Evolutionary conservation across 2,888 invertebrate genomes (phyloP), one percentile per base, ranked within the genome.

Genomic region (Noctua comes): DNA sequence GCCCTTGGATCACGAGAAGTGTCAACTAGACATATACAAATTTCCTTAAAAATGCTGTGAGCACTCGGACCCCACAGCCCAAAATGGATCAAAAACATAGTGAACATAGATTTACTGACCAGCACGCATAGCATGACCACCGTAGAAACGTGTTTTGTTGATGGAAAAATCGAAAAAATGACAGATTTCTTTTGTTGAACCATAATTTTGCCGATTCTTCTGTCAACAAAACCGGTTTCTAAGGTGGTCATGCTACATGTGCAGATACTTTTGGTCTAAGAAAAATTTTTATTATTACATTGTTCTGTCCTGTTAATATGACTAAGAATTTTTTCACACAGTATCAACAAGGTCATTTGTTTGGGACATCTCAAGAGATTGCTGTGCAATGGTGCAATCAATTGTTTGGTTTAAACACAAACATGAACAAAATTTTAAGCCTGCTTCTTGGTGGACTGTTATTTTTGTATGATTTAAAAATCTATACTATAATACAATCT

Each of bases 341-440:
- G 8, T 46, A 54, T 68, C 27, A 72, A 16, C 74, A 77, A 88
- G 86, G 88, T 79, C 76, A 79, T 24, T 80, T 74, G 73, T 27
- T 80, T 77, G 51, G 46, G 72, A 78, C 70, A 73, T 79, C 36
- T 27, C 6, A 77, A 21, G 46, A 72, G 64, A 79, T 62, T 81
- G 43, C 62, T 51, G 48, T 18, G 43, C 68, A 80, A 70, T 82
- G 68, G 57, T 59, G 77, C 73, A 80, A 79, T 70, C 68, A 48
- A 79, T 75, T 83, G 70, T 83, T 59, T 31, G 21, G 13, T 36
- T 36, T 10, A 1, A 24, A n/a, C 31, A 1, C 48, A 43, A 24
- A 59, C n/a, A 18, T 68, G 21, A 70, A 78, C 18, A 43, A 24
- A 46, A n/a, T 16, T 46, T 27, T 64, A 0, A 54, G 43, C 10